phyloP scores from a whole-genome alignment of 2,888 invertebrate genomes.

The Amitus sp. region DNA sequence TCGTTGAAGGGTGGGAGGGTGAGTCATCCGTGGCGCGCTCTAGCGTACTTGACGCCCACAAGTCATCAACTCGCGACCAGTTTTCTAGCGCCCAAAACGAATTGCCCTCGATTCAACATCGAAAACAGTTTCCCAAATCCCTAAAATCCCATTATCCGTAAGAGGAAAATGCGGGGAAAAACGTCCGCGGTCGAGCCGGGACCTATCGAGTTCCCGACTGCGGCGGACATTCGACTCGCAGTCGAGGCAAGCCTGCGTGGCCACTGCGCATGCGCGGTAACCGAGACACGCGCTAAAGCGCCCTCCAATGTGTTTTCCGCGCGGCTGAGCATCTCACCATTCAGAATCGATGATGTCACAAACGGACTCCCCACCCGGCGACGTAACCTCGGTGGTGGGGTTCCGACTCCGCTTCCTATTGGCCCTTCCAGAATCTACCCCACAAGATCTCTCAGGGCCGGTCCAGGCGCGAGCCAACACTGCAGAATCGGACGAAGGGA shows the following conservation, averaged over 20 bases:
- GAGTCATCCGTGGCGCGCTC: slow-evolving; percentile 62
- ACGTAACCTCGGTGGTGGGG: slow-evolving; percentile 28
- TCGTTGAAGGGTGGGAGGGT: slow-evolving; percentile 48
- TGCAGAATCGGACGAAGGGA: slow-evolving; percentile 36
- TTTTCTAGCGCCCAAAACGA: slow-evolving; percentile 62
- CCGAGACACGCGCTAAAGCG: slow-evolving; percentile 49
- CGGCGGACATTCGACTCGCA: too few species aligned
- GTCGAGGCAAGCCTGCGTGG: too few species aligned
- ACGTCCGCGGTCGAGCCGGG: too few species aligned
- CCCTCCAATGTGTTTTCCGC: slow-evolving; percentile 65
- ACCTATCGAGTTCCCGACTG: too few species aligned
- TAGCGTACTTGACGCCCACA: slow-evolving; percentile 63
- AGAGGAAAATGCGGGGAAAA: too few species aligned
- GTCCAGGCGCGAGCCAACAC: slow-evolving; percentile 49
- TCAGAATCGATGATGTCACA: slow-evolving; percentile 65
- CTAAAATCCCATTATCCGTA: too few species aligned
- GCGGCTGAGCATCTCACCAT: slow-evolving; percentile 64
- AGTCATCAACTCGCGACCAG: slow-evolving; percentile 62
- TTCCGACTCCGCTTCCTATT: slow-evolving; percentile 43
- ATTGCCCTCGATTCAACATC: slow-evolving; percentile 65
- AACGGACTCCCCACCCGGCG: slow-evolving; percentile 37
- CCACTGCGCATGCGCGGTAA: slow-evolving; percentile 44
- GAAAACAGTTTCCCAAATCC: slow-evolving; percentile 49
- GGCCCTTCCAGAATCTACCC: slow-evolving; percentile 46
- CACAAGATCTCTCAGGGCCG: slow-evolving; percentile 43